Evolutionary conservation across 2,797 vertebrate genomes (phyloP).

Genomic region (Mus spretus): DNA sequence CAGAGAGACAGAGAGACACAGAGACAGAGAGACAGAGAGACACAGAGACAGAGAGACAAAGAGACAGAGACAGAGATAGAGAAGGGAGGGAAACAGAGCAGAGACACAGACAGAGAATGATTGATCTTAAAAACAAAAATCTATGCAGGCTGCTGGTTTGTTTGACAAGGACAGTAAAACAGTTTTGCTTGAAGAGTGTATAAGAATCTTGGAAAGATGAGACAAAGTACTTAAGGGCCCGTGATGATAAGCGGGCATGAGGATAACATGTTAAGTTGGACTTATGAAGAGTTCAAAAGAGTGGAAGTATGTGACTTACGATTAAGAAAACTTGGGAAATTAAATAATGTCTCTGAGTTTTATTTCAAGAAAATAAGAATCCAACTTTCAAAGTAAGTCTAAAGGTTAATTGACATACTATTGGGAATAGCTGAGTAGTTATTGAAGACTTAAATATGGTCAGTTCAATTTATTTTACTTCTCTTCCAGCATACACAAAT

Average conservation of each 20-base stretch:
- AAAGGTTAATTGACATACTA: not conserved
- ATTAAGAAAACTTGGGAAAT: not conserved
- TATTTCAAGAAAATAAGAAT: slow-evolving; percentile 15
- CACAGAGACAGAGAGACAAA: rapidly evolving
- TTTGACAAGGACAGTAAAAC: slow-evolving; percentile 25
- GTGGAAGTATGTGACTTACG: not conserved
- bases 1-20: not conserved
- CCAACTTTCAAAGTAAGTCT: not conserved
- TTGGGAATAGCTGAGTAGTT: not conserved
- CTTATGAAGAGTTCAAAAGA: not conserved
- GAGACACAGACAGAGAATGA: not conserved
- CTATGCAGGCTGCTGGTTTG: not conserved
- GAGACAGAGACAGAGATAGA: rapidly evolving
- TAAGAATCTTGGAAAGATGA: not conserved
- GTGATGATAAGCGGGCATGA: not conserved
- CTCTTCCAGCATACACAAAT: not conserved
- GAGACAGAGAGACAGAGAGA: no score
- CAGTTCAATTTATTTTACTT: not conserved
- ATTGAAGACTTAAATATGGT: not conserved
- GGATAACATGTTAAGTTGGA: not conserved
- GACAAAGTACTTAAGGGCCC: not conserved
- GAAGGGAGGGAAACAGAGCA: not conserved
- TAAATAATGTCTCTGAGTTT: not conserved
- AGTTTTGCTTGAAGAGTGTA: not conserved
- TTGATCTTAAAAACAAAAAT: not conserved